phyloP scores from a whole-genome alignment of 2,113 vertebrate species.

The Pseudopipra pipra region DNA sequence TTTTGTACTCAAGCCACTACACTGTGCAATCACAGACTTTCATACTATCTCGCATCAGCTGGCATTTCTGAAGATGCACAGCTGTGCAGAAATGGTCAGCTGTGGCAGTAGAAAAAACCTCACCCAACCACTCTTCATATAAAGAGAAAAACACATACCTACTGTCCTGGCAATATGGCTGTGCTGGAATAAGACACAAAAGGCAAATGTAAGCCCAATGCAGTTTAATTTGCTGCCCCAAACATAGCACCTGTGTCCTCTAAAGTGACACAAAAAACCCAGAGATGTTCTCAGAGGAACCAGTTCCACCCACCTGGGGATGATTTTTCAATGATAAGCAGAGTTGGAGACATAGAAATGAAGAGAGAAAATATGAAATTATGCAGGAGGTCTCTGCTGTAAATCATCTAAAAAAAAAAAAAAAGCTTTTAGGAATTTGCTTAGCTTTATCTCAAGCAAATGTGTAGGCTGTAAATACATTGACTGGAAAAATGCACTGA shows the following conservation, averaged over 20 bases:
- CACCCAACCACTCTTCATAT: background rate
- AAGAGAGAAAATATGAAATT: background rate
- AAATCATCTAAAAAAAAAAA: background rate
- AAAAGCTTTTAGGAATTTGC: background rate
- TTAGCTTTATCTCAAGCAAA: conserved; percentile 2
- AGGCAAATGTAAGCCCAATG: background rate
- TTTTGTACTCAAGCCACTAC: background rate
- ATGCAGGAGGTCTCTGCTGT: background rate
- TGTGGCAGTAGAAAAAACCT: background rate
- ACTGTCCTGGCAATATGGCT: background rate
- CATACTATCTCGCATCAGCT: background rate
- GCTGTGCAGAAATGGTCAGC: background rate
- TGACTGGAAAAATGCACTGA: background rate
- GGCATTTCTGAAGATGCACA: background rate
- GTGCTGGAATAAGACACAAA: background rate
- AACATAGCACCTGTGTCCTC: background rate
- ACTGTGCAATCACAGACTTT: background rate
- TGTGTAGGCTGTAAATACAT: background rate
- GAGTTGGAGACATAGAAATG: background rate
- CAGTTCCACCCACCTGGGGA: background rate
- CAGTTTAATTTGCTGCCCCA: background rate
- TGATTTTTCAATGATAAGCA: background rate
- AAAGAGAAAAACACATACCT: background rate
- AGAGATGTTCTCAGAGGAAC: background rate
- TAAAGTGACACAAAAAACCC: rapidly evolving